Base-by-base conservation (phyloP, 2,888 invertebrate genomes). In the Trachelus troglodyta region DNA sequence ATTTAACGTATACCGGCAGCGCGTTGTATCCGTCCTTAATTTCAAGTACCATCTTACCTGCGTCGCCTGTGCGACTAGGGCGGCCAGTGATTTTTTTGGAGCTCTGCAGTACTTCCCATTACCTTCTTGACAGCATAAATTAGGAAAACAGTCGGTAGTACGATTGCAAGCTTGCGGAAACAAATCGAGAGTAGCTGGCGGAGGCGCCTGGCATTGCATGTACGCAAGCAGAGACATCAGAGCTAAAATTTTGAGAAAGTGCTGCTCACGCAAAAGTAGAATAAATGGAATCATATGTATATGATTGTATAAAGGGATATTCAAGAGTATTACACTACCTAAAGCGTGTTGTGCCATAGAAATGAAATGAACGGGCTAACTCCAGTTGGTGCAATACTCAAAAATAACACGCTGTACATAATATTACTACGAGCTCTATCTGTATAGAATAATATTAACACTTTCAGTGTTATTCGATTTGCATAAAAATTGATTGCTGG, bases 121-220 rank as follows among this genome's bases (percentile, higher is more conserved):
- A 73, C 94, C 94, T 91, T 96, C 96, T 83, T 96, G 96, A 81
- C 96, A 96, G 89, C 96, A 96, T 79, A 96, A 92, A 91, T 96
- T 96, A 11, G 96, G 96, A 90, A 96, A 96, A 89, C 96, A 96
- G 90, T 96, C 96, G 4, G 96, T 92, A 23, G 94, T 94, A 11
- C 94, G 94, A 81, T 94, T 94, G 89, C 96, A 96, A 35, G 93
- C 92, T 87, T 95, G 95, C 1, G 96, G 95, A 91, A 96, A 95
- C 77, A 95, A 87, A 91, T 96, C 96, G 79, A 94, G 93, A 81
- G 94, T 92, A 30, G 95, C 94, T 11, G 96, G 95, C 12, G 94
- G 94, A 1, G 94, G 92, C 69, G 95, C 92, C 30, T 96, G 95
- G 88, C 96, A 96, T 89, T 96, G 96, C 86, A 96, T 92, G 87